Percentiles rank a stretch among this genome's conserved stretches.
phyloP scores from a whole-genome alignment of 1,140 invertebrate species.

The Microvelia longipes region DNA sequence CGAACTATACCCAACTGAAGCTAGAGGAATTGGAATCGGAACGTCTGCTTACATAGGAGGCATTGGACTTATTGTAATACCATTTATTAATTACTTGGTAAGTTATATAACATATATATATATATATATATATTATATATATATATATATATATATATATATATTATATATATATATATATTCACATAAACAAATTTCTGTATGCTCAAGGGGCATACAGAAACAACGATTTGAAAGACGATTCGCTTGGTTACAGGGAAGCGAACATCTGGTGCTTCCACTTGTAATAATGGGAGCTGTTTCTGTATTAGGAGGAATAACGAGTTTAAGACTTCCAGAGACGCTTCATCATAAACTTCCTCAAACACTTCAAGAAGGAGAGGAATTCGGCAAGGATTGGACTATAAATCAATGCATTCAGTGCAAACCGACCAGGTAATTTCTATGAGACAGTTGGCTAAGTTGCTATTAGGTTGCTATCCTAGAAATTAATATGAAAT shows the following conservation, averaged over 20 bases:
- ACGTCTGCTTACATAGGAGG: slow-evolving; percentile 75
- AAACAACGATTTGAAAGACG: no score
- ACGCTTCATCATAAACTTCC: slow-evolving; percentile 61
- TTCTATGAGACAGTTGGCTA: neutral
- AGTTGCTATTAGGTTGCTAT: neutral
- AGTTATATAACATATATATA: no score
- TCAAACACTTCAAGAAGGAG: slow-evolving; percentile 71
- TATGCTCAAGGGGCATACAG: no score
- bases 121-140: slow-evolving; percentile 10
- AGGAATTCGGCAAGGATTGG: slow-evolving; percentile 75
- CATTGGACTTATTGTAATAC: slow-evolving; percentile 71
- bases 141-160: slow-evolving; percentile 3
- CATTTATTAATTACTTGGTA: slow-evolving; percentile 78
- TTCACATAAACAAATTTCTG: no score
- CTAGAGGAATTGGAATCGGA: slow-evolving; percentile 73
- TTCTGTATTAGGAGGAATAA: slow-evolving; percentile 60
- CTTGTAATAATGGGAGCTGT: slow-evolving; percentile 63
- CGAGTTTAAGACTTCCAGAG: slow-evolving; percentile 61
- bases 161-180: slow-evolving; percentile 6
- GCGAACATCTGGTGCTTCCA: slow-evolving; percentile 63
- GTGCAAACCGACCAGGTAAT: slow-evolving; percentile 47
- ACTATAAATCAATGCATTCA: slow-evolving; percentile 49
- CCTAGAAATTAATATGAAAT: neutral
- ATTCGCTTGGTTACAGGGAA: no score
- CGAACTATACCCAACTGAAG: slow-evolving; percentile 72